These are phyloP conservation scores for Synanthedon tipuliformis DNA, from an alignment of 2,888 invertebrate species.

Conservation along the genomic window DNA sequence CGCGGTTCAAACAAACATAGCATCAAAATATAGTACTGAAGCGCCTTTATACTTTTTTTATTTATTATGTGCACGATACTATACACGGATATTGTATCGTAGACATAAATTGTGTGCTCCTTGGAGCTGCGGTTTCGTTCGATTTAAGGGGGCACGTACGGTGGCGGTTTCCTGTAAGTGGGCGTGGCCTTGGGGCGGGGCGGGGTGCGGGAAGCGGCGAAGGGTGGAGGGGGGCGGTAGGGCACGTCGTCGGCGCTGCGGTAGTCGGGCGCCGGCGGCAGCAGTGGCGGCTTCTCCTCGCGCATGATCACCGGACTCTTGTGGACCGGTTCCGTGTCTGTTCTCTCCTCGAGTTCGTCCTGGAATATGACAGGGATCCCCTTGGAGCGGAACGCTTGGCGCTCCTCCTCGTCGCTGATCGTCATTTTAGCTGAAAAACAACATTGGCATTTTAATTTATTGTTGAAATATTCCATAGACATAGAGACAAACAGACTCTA, in stretches of 20 bases:
- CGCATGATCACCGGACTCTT: slow-evolving; percentile 94
- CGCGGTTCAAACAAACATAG: too few relatives aligned
- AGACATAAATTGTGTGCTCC: too few relatives aligned
- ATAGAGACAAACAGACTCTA: not conserved
- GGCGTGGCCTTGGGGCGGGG: slow-evolving; percentile 87
- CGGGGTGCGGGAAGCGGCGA: slow-evolving; percentile 79
- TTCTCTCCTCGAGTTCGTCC: slow-evolving; percentile 95
- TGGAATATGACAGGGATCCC: slow-evolving; percentile 96
- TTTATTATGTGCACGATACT: too few relatives aligned
- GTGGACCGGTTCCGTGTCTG: slow-evolving; percentile 86
- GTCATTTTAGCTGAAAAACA: slow-evolving; percentile 74
- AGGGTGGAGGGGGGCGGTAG: slow-evolving; percentile 92
- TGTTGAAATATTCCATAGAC: slow-evolving; percentile 65
- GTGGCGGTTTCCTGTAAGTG: slow-evolving; percentile 94
- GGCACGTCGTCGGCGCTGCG: slow-evolving; percentile 75
- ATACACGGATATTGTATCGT: too few relatives aligned
- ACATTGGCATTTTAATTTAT: too few relatives aligned
- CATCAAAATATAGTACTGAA: too few relatives aligned
- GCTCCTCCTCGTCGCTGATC: slow-evolving; percentile 80
- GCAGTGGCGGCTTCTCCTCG: slow-evolving; percentile 93
- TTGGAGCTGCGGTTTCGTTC: not conserved
- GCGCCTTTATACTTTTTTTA: too few relatives aligned
- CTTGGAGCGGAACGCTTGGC: slow-evolving; percentile 85
- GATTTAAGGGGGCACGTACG: slow-evolving; percentile 95
- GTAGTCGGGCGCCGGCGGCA: slow-evolving; percentile 81